Base-by-base conservation (phyloP, 2,888 invertebrate species). In the Drosophila demipolita region DNA sequence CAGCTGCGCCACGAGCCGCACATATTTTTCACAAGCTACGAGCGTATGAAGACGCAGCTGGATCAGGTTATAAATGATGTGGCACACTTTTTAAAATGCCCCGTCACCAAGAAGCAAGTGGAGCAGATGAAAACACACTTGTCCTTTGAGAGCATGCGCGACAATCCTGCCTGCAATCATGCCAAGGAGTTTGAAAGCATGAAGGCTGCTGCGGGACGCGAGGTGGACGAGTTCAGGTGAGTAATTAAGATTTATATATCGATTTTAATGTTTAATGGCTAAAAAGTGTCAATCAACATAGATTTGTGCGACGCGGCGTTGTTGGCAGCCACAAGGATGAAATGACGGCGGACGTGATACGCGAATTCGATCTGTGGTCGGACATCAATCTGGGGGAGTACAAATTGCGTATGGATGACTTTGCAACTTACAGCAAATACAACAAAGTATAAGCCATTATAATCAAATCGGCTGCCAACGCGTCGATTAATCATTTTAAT, bases 91-190 rank as follows among this genome's bases (percentile, higher is more conserved):
- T 75, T 93, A 4, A 58, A 87, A 12, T 82, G 81, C 1, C 1
- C 54, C 0, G 72, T 91, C 6, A 73, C 65, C 5, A 35, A 40
- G 0, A 77, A 89, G 8, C 85, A 91, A 33, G 72, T 91, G 29
- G n/a, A 66, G 6, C 75, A 85, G 35, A 72, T 93, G 62, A 73
- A 80, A 1, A 69, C 82, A 17, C 92, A 93, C 59, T 68, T 93
- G 23, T 92, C 93, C 20, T 93, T 93, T 48, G 93, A 93, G 50
- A 92, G 90, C 49, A 93, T 93, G 93, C 91, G 92, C 50, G 80
- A 89, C 20, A 92, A 92, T 84, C 91, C 92, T 6, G 83, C 92
- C 29, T 92, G 92, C 40, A 92, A 92, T 55, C 92, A 92, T 67
- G 81, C 86, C 49, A 91, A 91, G 72, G 92, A 92, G 59, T 92